These are phyloP conservation scores for Gila robusta DNA, from an alignment of 2,797 vertebrate genomes.

Conservation along the genomic window DNA sequence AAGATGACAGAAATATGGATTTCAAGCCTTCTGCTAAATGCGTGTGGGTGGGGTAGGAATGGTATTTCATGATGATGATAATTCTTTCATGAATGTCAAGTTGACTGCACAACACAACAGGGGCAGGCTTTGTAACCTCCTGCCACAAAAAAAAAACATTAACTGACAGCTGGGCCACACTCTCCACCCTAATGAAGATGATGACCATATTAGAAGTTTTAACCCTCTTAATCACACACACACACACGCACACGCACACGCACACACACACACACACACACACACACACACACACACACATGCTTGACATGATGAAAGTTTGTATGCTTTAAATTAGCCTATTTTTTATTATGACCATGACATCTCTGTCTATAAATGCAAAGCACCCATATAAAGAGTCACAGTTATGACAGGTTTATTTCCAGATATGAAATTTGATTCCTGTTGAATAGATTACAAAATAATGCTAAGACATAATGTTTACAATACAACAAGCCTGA, in stretches of 20 bases:
- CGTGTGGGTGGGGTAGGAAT: neutral
- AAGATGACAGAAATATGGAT: slow-evolving; percentile 13
- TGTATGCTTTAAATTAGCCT: neutral
- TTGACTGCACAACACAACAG: slow-evolving; percentile 3
- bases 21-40: neutral
- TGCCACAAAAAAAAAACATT: slow-evolving; percentile 17
- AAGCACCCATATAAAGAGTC: neutral
- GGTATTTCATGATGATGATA: neutral
- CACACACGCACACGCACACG: neutral
- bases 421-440: slow-evolving; percentile 14
- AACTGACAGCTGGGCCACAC: slow-evolving; percentile 26
- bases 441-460: neutral
- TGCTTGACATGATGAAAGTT: neutral
- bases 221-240: neutral
- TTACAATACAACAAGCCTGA: neutral
- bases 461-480: neutral
- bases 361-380: neutral
- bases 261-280: neutral
- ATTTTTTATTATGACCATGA: neutral
- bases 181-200: slow-evolving; percentile 19
- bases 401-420: slow-evolving; percentile 26
- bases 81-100: slow-evolving; percentile 12
- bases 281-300: too few relatives aligned
- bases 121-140: neutral
- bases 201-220: slow-evolving; percentile 10